Evolutionary conservation across 1,140 invertebrate species (phyloP).

Genomic region (Heliconius hewitsoni): DNA sequence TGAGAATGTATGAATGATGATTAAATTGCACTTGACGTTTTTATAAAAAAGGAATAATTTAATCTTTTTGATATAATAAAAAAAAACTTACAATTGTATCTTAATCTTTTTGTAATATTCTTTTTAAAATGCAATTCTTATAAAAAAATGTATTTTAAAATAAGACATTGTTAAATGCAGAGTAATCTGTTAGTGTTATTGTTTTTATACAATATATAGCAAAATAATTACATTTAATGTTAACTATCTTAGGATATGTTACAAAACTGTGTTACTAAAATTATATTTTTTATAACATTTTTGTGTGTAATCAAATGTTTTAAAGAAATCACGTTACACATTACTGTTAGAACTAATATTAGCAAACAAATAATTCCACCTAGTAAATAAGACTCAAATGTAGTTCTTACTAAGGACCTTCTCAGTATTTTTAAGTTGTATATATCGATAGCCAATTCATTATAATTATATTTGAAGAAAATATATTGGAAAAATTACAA

Average conservation of each 20-base stretch:
- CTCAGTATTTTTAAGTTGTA: constrained; percentile 69
- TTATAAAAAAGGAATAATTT: neutral
- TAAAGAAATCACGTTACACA: constrained; percentile 35
- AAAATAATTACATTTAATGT: neutral
- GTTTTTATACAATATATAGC: neutral
- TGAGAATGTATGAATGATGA: neutral
- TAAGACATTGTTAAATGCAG: neutral
- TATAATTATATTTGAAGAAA: constrained; percentile 66
- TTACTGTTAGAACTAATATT: constrained; percentile 41
- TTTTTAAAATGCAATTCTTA: neutral
- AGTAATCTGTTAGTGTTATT: neutral
- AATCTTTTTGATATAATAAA: neutral
- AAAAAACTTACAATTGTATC: neutral
- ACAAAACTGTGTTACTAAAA: neutral
- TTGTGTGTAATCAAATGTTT: constrained; percentile 17
- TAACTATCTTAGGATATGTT: neutral
- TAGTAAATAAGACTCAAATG: constrained; percentile 73
- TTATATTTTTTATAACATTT: constrained; percentile 16
- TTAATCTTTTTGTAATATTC: neutral
- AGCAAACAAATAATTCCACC: constrained; percentile 68
- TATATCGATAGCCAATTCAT: constrained; percentile 73
- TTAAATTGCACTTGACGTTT: neutral
- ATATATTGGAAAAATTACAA: constrained; percentile 60
- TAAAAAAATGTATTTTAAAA: neutral
- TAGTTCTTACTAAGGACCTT: constrained; percentile 65